Percentiles rank a stretch among this genome's conserved stretches.
phyloP scores from a whole-genome alignment of 2,888 invertebrate species.

The Drosophila incognita region DNA sequence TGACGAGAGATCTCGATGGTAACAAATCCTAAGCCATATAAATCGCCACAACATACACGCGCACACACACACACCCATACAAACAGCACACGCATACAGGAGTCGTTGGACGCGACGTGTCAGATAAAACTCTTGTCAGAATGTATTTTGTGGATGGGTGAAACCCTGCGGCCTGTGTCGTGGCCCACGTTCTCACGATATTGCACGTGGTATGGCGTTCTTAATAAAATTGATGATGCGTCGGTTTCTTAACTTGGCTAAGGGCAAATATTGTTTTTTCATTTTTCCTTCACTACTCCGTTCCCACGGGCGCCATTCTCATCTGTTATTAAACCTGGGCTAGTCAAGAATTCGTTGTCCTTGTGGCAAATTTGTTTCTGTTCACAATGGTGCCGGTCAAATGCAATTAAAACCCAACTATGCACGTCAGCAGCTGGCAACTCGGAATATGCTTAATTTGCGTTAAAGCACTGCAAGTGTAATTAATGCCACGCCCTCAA shows the following conservation, averaged over 20 bases:
- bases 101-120: constrained; percentile 62
- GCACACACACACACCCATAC: constrained; percentile 28
- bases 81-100: constrained; percentile 28
- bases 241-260: constrained; percentile 53
- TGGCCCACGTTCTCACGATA: constrained; percentile 11
- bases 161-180: constrained; percentile 31
- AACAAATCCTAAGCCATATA: constrained; percentile 76
- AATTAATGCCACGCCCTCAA: constrained; percentile 59
- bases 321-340: constrained; percentile 24
- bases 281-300: constrained; percentile 49
- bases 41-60: constrained; percentile 57
- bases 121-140: constrained; percentile 78
- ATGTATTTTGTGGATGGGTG: constrained; percentile 66
- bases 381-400: constrained; percentile 58
- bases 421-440: constrained; percentile 24
- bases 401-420: constrained; percentile 67
- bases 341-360: constrained; percentile 46
- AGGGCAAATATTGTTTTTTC: constrained; percentile 70
- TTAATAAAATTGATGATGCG: constrained; percentile 67
- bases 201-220: constrained; percentile 36
- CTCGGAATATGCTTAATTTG: constrained; percentile 61
- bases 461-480: constrained; percentile 65
- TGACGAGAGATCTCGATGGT: constrained; percentile 38
- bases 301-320: constrained; percentile 65
- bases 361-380: constrained; percentile 53